These are phyloP conservation scores for Lasioglossum baleicum DNA, from an alignment of 1,140 invertebrate genomes.

Conservation along the genomic window DNA sequence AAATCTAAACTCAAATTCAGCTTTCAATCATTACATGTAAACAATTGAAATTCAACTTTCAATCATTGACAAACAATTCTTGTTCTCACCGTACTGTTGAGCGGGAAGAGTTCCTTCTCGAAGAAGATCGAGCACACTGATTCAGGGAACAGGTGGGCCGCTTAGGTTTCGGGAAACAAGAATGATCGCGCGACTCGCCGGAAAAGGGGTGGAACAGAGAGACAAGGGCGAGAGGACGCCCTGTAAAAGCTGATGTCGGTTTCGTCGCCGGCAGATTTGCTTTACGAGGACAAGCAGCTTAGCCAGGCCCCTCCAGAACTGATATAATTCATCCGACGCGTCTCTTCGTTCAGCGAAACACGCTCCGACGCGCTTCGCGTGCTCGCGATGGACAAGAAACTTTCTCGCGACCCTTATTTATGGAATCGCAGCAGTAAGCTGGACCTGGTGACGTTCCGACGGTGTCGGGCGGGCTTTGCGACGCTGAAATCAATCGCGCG, in stretches of 20 bases:
- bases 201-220: slow-evolving; percentile 13
- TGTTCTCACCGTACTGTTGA: too few relatives aligned
- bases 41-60: too few relatives aligned
- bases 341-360: slow-evolving; percentile 45
- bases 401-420: slow-evolving; percentile 71
- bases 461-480: slow-evolving; percentile 17
- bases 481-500: background rate
- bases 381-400: slow-evolving; percentile 42
- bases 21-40: too few relatives aligned
- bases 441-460: slow-evolving; percentile 61
- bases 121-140: too few relatives aligned
- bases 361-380: slow-evolving; percentile 39
- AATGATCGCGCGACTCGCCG: slow-evolving; percentile 41
- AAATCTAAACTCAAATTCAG: too few relatives aligned
- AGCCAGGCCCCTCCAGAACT: slow-evolving; percentile 62
- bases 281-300: slow-evolving; percentile 67
- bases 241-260: slow-evolving; percentile 50
- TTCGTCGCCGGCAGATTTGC: slow-evolving; percentile 40
- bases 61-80: too few relatives aligned
- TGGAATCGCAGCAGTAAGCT: slow-evolving; percentile 71
- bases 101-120: background rate
- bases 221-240: background rate
- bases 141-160: slow-evolving; percentile 10
- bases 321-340: slow-evolving; percentile 73
- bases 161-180: slow-evolving; percentile 16